Evolutionary conservation across 2,888 invertebrate genomes (phyloP).

Genomic region (Caenorhabditis sp.): DNA sequence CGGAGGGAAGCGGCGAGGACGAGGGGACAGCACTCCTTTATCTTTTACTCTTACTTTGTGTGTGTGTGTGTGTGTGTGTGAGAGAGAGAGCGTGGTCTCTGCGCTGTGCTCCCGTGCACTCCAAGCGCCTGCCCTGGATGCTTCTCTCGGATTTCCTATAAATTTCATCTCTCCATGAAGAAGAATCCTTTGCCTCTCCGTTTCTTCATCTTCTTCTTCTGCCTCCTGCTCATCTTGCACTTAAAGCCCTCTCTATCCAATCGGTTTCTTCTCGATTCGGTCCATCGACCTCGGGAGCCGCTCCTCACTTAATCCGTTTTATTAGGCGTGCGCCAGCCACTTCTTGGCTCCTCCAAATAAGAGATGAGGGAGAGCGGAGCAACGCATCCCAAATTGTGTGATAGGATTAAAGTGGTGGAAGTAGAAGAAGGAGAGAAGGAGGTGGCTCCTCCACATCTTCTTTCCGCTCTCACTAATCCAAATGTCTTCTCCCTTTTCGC

Average conservation of each 20-base stretch:
- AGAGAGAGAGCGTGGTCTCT: conserved; percentile 42
- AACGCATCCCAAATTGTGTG: conserved; percentile 40
- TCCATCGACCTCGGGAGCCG: not conserved
- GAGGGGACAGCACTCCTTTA: conserved; percentile 48
- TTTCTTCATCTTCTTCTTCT: conserved; percentile 15
- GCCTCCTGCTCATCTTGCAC: conserved; percentile 6
- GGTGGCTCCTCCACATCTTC: conserved; percentile 15
- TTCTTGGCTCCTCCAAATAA: conserved; percentile 19
- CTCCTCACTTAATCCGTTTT: conserved; percentile 10
- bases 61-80: conserved; percentile 17
- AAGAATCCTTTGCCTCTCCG: not conserved
- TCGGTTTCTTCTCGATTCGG: not conserved
- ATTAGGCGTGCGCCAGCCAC: conserved; percentile 12
- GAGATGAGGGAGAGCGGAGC: conserved; percentile 12
- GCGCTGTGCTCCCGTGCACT: conserved; percentile 42
- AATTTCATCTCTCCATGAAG: conserved; percentile 26
- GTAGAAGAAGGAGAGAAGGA: conserved; percentile 24
- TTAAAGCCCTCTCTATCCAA: not conserved
- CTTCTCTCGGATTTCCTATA: conserved; percentile 29
- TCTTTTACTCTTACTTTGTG: conserved; percentile 56
- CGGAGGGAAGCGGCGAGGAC: conserved; percentile 15
- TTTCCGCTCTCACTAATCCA: conserved; percentile 44
- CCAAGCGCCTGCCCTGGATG: conserved; percentile 20
- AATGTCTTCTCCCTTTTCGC: conserved; percentile 29
- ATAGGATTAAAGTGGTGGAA: conserved; percentile 51